Base-by-base conservation (phyloP, 2,888 invertebrate species). In the Chaetogeoica ovagalla region DNA sequence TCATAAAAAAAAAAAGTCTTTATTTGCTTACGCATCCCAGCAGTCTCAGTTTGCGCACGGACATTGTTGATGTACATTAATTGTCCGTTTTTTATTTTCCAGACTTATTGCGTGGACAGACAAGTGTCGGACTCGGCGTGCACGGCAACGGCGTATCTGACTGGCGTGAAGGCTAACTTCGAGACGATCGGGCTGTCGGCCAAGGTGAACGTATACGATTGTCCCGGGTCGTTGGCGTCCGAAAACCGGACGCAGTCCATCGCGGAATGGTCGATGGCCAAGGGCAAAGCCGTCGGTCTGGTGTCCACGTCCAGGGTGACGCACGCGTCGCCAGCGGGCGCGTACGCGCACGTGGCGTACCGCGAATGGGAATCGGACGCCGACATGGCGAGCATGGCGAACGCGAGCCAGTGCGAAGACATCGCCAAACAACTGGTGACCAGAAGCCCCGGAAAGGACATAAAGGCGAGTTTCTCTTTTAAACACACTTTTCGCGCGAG, bases 281-380 rank as follows among this genome's bases (percentile, higher is more conserved):
- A 91, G 76, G 92, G 92, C 60, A 94, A 94, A 88, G 90, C 91
- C 82, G 93, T 94, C 84, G 91, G 91, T 0, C 90, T 97, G 81
- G 95, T 96, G 4, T 97, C 96, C 0, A 96, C 93, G 0, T 94
- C 95, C 0, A 87, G 93, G 57, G 90, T 94, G 0, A 94, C 94
- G 0, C 93, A 94, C 84, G 94, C 94, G 0, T 91, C 93, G 0
- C 94, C 94, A 0, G 91, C 91, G 0, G 92, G 91, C 0, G 87
- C 90, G 0, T 94, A 92, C 85, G 93, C 94, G 0, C 92, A 93
- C 84, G 88, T 89, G 0, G 90, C 92, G 0, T 89, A 91, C 82
- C 87, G 94, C 2, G 89, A 92, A 84, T 94, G 93, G 91, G 94
- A 94, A 85, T 89, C 88, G 30, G 93, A 94, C 84, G 87, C 87